Evolutionary conservation across 1,140 invertebrate species (phyloP), one percentile per base, ranked within the genome.

Genomic region (Armadillidium nasatum): DNA sequence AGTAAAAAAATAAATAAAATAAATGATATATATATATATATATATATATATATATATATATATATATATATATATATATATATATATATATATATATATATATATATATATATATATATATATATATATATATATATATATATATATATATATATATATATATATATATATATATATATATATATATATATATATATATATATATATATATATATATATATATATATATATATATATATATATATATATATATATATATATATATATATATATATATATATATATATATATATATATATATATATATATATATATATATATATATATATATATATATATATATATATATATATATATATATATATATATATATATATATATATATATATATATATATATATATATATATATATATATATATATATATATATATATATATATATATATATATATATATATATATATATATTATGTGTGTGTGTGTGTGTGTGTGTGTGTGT

Each of bases 31-130:
- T n/a, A n/a, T n/a, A n/a, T n/a, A n/a, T n/a, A n/a, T n/a, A n/a
- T n/a, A n/a, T n/a, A n/a, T n/a, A n/a, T 60, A 60, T 60, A 60
- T 60, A 60, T 60, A 60, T 60, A 60, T 60, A 60, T 60, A 60
- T 60, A 60, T 60, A 60, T 60, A 60, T 60, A 60, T 60, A 4
- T 3, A 60, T 60, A 60, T 60, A 60, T 60, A 60, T 60, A 60
- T 60, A 60, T 60, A 60, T 60, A 2, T 4, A 4, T 60, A 60
- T 60, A 60, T 60, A 60, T 60, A 60, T 60, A 60, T 60, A 7
- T 60, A 60, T 60, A 4, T 60, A 60, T 4, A 60, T 60, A 60
- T 4, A 60, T 60, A 60, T 60, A 50, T 60, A 60, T 60, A 60
- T 60, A 60, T 60, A 60, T 19, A 60, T 60, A 60, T 19, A 60